Evolutionary conservation across 2,888 invertebrate species (phyloP).

Genomic region (Tromatobia lineatoria): DNA sequence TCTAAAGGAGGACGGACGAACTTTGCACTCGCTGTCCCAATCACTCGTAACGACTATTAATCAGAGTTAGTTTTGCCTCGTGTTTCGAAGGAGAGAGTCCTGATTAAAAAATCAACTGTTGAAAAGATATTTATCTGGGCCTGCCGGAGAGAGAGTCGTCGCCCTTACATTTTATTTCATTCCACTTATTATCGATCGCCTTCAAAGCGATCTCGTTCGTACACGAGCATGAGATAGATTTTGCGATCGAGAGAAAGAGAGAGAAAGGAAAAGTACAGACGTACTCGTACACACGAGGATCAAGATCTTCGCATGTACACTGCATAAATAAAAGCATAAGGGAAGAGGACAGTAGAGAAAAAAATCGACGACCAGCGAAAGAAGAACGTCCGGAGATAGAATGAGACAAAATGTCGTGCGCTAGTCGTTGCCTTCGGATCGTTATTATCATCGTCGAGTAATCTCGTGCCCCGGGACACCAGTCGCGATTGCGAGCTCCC

Average conservation of each 20-base stretch:
- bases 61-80: conserved; percentile 16
- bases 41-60: conserved; percentile 24
- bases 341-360: neutral
- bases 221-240: conserved; percentile 18
- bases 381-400: conserved; percentile 49
- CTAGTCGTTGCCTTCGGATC: conserved; percentile 68
- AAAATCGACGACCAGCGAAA: conserved; percentile 43
- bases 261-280: conserved; percentile 6
- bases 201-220: conserved; percentile 23
- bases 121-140: conserved; percentile 42
- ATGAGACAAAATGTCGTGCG: conserved; percentile 67
- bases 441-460: conserved; percentile 73
- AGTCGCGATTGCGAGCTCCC: conserved; percentile 72
- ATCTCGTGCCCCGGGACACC: conserved; percentile 73
- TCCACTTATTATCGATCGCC: conserved; percentile 46
- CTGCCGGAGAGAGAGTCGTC: conserved; percentile 27
- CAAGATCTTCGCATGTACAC: conserved; percentile 53
- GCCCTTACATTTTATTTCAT: conserved; percentile 46
- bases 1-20: neutral
- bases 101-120: conserved; percentile 37
- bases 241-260: conserved; percentile 29
- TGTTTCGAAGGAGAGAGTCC: conserved; percentile 1
- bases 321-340: conserved; percentile 57
- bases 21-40: conserved; percentile 1
- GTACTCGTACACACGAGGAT: conserved; percentile 46